Evolutionary conservation across 2,113 vertebrate species (phyloP).

Genomic region (Gavia stellata): DNA sequence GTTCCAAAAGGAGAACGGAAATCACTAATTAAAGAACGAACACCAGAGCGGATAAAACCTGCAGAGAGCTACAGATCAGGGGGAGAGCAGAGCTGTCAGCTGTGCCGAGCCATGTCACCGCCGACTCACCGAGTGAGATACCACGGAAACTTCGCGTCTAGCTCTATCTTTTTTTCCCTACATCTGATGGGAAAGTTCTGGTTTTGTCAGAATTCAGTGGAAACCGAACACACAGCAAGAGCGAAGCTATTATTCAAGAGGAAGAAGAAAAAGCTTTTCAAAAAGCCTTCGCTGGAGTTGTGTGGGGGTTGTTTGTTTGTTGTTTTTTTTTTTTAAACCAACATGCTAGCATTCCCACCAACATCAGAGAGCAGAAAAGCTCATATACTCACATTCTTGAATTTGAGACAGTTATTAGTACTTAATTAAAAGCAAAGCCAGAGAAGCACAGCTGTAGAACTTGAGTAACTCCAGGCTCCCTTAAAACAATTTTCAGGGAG

Average conservation of each 20-base stretch:
- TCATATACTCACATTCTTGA: rapidly evolving
- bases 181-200: not conserved
- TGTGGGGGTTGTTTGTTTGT: not conserved
- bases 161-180: rapidly evolving
- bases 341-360: not conserved
- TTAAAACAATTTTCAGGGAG: rapidly evolving
- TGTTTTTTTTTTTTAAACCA: not conserved
- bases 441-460: not conserved
- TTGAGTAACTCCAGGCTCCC: not conserved
- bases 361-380: not conserved
- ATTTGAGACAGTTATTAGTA: rapidly evolving
- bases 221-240: rapidly evolving
- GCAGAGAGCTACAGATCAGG: not conserved
- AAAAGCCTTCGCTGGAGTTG: rapidly evolving
- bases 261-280: not conserved
- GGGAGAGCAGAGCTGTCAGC: not conserved
- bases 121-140: rapidly evolving
- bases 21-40: rapidly evolving
- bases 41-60: not conserved
- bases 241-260: not conserved
- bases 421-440: not conserved
- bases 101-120: not conserved
- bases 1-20: not conserved
- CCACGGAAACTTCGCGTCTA: not conserved
- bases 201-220: rapidly evolving